These are phyloP conservation scores for Oryctes rhinoceros DNA, from an alignment of 1,140 invertebrate species.

Conservation along the genomic window DNA sequence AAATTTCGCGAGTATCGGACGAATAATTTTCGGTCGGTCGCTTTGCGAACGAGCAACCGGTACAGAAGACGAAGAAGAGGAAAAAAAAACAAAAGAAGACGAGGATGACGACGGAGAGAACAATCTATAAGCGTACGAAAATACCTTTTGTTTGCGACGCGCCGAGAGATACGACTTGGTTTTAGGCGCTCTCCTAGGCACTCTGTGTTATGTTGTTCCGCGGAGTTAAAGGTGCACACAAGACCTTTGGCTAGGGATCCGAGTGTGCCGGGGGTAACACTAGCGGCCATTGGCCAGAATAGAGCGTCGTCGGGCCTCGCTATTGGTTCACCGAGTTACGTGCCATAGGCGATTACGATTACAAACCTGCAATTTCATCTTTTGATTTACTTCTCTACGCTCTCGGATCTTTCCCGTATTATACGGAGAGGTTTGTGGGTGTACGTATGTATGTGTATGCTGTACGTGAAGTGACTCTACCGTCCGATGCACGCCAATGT, in stretches of 20 bases:
- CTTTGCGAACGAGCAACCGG: background rate
- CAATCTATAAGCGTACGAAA: conserved; percentile 11
- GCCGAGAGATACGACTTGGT: conserved; percentile 26
- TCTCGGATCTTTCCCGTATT: conserved; percentile 36
- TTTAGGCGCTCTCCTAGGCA: conserved; percentile 36
- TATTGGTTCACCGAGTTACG: conserved; percentile 58
- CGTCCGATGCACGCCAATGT: background rate
- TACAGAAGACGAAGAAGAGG: background rate
- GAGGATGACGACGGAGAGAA: conserved; percentile 4
- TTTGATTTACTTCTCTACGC: conserved; percentile 56
- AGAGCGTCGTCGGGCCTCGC: conserved; percentile 49
- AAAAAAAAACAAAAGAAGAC: conserved; percentile 14
- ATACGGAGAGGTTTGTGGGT: conserved; percentile 47
- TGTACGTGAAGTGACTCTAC: background rate
- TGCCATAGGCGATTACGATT: conserved; percentile 55
- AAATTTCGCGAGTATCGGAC: background rate
- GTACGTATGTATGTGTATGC: conserved; percentile 41
- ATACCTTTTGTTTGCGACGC: conserved; percentile 23
- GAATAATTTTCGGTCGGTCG: conserved; percentile 9
- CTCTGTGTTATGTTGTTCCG: conserved; percentile 35
- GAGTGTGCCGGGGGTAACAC: conserved; percentile 54
- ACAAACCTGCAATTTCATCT: conserved; percentile 58
- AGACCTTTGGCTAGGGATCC: conserved; percentile 53
- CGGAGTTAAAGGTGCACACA: conserved; percentile 36
- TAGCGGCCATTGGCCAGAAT: conserved; percentile 58